phyloP scores from a whole-genome alignment of 2,113 vertebrate genomes.

The Gasterosteus aculeatus region DNA sequence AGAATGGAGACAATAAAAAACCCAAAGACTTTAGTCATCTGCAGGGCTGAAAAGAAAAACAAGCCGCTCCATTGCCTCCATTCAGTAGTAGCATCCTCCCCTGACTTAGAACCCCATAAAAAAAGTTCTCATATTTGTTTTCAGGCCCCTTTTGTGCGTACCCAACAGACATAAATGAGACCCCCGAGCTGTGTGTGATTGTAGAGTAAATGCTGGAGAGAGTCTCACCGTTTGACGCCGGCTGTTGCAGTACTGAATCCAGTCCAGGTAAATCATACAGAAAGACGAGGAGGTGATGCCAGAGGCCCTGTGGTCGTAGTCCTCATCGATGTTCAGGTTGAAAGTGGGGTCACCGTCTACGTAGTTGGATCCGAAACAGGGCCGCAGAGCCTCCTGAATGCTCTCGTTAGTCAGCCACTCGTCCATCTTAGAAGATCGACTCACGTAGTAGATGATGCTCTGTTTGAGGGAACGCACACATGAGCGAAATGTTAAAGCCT shows the following conservation, averaged over 20 bases:
- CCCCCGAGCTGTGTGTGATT: not conserved
- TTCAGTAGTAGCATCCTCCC: not conserved
- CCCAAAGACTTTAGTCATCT: not conserved
- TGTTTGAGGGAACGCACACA: constrained; percentile 45
- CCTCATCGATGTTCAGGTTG: constrained; percentile 91
- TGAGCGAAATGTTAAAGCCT: not conserved
- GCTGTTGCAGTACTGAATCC: constrained; percentile 91
- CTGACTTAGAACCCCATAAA: not conserved
- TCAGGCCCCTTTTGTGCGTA: not conserved
- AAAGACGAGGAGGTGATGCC: constrained; percentile 88
- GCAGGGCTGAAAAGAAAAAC: not conserved
- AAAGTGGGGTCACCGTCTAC: constrained; percentile 92
- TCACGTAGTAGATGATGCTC: constrained; percentile 94
- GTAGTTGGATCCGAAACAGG: constrained; percentile 83
- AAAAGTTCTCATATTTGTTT: not conserved
- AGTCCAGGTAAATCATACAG: constrained; percentile 89
- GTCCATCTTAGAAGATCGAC: constrained; percentile 87
- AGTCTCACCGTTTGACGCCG: constrained; percentile 84
- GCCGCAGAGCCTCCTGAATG: constrained; percentile 84
- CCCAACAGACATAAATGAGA: not conserved
- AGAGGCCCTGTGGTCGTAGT: constrained; percentile 88
- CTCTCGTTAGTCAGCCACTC: constrained; percentile 88
- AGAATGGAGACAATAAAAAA: not conserved
- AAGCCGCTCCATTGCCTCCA: not conserved
- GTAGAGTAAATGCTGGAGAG: not conserved